phyloP scores from a whole-genome alignment of 2,797 vertebrate species.

The Acanthurus tractus region DNA sequence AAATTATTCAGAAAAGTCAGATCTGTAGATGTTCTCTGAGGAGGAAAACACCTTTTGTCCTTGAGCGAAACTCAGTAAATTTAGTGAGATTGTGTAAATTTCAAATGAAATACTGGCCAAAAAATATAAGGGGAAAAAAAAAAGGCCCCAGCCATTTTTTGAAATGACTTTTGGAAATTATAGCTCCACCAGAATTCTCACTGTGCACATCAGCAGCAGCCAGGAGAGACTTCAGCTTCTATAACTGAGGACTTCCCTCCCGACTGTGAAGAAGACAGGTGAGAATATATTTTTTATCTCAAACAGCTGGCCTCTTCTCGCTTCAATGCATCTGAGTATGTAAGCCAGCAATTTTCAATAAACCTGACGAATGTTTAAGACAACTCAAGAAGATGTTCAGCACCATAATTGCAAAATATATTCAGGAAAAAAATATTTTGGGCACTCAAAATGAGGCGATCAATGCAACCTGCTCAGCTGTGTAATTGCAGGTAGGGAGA shows the following conservation, averaged over 20 bases:
- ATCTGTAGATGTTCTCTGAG: background rate
- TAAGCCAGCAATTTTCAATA: constrained; percentile 55
- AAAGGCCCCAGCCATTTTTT: background rate
- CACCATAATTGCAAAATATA: constrained; percentile 33
- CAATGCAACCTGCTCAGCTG: constrained; percentile 50
- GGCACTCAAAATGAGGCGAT: constrained; percentile 30
- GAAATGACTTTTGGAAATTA: constrained; percentile 14
- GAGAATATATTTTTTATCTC: constrained; percentile 19
- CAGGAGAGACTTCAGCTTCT: constrained; percentile 21
- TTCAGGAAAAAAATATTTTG: constrained; percentile 24
- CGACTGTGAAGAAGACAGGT: constrained; percentile 25
- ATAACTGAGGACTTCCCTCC: constrained; percentile 27
- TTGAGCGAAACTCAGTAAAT: background rate
- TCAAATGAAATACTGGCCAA: too few relatives aligned
- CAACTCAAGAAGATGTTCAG: constrained; percentile 45
- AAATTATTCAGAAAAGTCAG: background rate
- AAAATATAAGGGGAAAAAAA: background rate
- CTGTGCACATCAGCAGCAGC: constrained; percentile 30
- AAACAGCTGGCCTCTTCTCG: constrained; percentile 62
- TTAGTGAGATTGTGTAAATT: too few relatives aligned
- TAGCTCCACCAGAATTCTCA: background rate
- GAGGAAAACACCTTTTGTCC: background rate
- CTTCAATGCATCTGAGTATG: constrained; percentile 42
- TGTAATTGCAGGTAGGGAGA: constrained; percentile 50
- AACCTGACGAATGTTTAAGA: constrained; percentile 53